Evolutionary conservation across 2,888 invertebrate species (phyloP), one percentile per base, ranked within the genome.

Genomic region (Yponomeuta plumbellus): DNA sequence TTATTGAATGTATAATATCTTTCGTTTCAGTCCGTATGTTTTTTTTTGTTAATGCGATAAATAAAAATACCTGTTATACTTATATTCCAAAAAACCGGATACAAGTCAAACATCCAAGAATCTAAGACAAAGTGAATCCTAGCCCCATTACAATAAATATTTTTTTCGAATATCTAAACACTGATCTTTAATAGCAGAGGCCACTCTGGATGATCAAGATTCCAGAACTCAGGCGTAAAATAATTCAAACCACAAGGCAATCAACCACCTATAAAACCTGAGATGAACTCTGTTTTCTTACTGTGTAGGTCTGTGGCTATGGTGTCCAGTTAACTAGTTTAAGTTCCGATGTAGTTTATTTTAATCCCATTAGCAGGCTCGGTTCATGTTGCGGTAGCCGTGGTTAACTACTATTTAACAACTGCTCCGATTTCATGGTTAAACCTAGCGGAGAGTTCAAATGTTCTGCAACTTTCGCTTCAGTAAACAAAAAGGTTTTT

Each of bases 171-270:
- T 52, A 52, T 13, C 44, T 52, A 52, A 52, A 13, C 13, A 17
- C 44, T 52, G 17, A 52, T 52, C 44, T 52, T 52, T 17, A 52
- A 52, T 52, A 17, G 44, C 17, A 52, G 44, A 17, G 44, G 0
- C 44, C 17, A 52, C 4, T 52, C 77, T 79, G 75, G 69, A 68
- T 69, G 72, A 76, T 58, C 58, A 22, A 58, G 58, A 58, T 58
- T 58, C 58, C 58, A 21, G 22, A 22, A 22, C 58, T 58, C 58
- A 20, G 22, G 20, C 22, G 58, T 22, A 22, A 58, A 58, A 58
- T 58, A 58, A 58, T 58, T 21, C 22, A 58, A 58, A 58, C 58
- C 58, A 58, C 58, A 58, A 8, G 10, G 20, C 44, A 52, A 17
- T 17, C 13, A 3, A 8, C 17, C 17, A 8, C 17, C 17, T 52